Evolutionary conservation across 2,797 vertebrate species (phyloP).

Genomic region (Ambastaia sidthimunki): DNA sequence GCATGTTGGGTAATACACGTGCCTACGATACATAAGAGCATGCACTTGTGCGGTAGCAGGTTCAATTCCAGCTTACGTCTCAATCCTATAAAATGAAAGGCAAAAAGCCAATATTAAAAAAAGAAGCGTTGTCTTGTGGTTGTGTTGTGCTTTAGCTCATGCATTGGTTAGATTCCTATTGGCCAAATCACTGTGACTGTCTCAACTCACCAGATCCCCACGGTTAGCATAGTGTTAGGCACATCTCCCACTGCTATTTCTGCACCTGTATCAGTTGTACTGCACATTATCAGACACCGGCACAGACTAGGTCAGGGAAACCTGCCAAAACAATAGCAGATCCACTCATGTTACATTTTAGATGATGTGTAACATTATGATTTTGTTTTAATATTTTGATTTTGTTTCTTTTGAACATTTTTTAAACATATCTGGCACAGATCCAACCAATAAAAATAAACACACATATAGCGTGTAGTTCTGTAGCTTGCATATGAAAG

Average conservation of each 20-base stretch:
- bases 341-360: constrained; percentile 38
- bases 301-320: constrained; percentile 31
- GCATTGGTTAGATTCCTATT: constrained; percentile 25
- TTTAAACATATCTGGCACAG: background rate
- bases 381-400: background rate
- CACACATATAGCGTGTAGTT: background rate
- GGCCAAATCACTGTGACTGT: constrained; percentile 24
- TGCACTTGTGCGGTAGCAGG: background rate
- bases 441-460: background rate
- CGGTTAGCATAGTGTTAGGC: constrained; percentile 18
- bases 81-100: background rate
- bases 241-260: constrained; percentile 51
- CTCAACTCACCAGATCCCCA: background rate
- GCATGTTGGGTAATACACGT: constrained; percentile 1
- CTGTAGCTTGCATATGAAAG: background rate
- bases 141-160: background rate
- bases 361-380: background rate
- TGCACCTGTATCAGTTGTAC: constrained; percentile 44
- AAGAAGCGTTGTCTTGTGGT: background rate
- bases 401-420: background rate
- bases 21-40: background rate
- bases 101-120: background rate
- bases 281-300: constrained; percentile 13
- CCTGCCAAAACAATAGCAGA: constrained; percentile 46
- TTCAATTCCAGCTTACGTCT: background rate